Conservation (phyloP, 2,113 vertebrate genomes). For the Parus major region DNA sequence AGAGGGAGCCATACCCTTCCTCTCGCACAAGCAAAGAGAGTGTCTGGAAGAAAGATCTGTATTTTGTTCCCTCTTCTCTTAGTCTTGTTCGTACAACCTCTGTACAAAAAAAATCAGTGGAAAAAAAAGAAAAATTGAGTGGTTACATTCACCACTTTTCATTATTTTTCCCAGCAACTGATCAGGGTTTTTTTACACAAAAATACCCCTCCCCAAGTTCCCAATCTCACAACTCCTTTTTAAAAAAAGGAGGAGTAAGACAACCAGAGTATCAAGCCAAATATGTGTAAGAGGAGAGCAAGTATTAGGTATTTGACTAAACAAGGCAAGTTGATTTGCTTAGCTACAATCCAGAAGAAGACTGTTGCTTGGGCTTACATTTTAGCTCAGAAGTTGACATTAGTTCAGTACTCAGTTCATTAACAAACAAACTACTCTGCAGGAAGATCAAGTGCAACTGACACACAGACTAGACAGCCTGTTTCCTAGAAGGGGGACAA, state of each 20-base stretch:
- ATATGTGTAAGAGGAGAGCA: not conserved
- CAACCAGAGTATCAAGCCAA: not conserved
- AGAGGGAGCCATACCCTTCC: conserved; percentile 93
- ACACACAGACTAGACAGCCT: not conserved
- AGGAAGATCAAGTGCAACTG: not conserved
- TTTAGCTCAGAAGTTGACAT: not conserved
- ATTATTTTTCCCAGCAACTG: not conserved
- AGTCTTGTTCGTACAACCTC: conserved; percentile 97
- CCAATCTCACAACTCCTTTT: not conserved
- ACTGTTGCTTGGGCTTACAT: not conserved
- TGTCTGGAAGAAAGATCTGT: conserved; percentile 95
- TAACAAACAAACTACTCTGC: not conserved
- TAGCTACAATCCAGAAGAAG: not conserved
- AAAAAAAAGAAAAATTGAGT: not conserved
- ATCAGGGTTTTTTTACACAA: not conserved
- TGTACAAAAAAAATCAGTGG: conserved; percentile 64
- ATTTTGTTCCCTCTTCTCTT: conserved; percentile 97
- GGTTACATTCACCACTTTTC: not conserved
- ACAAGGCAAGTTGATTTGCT: not conserved
- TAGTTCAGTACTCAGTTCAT: not conserved
- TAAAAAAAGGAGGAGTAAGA: not conserved
- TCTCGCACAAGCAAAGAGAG: conserved; percentile 87
- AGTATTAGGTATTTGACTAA: not conserved
- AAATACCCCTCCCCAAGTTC: not conserved
- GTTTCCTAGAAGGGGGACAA: not conserved